Base-by-base conservation (phyloP, 2,888 invertebrate genomes). In the Netelia virgata region DNA sequence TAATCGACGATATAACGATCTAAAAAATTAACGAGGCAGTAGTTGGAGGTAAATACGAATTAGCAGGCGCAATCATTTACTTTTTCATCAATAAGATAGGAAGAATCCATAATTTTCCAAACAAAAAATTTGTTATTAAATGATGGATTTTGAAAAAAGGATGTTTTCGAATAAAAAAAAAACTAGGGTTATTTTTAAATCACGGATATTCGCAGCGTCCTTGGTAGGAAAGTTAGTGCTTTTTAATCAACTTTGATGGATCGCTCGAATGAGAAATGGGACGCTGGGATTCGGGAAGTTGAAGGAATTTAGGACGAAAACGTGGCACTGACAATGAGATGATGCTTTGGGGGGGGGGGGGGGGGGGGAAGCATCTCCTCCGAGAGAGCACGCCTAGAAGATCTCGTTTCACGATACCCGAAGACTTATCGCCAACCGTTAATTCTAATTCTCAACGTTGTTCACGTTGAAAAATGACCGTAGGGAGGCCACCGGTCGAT, bases 401-500 rank as follows among this genome's bases (percentile, higher is more conserved):
- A 57, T 64, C 36, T 64, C 9, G 64, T n/a, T 61, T 20, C 1
- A 16, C 18, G 47, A 11, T 23, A 59, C 36, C 14, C 43, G 16
- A 50, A 66, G 72, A 73, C 53, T 68, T 20, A 77, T 73, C 3
- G 10, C n/a, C 28, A 18, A 11, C 70, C 50, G 69, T 77, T 72
- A 72, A 28, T 77, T 61, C 41, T 18, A 61, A 61, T 64, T 74
- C 47, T 47, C 53, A 66, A 73, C 61, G 73, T 74, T 70, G 50
- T 50, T 41, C 53, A 55, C 59, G 43, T 82, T 75, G 61, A 72
- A 72, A 79, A 70, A 78, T 85, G 77, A 23, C 87, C 28, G 36
- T 18, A 93, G 92, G 82, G 92, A 91, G 86, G 88, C 87, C 72
- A 88, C 86, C 77, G 89, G 81, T 85, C 90, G 91, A 73, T 88